Evolutionary conservation across 2,797 vertebrate species (phyloP).

Genomic region (Acomys russatus): DNA sequence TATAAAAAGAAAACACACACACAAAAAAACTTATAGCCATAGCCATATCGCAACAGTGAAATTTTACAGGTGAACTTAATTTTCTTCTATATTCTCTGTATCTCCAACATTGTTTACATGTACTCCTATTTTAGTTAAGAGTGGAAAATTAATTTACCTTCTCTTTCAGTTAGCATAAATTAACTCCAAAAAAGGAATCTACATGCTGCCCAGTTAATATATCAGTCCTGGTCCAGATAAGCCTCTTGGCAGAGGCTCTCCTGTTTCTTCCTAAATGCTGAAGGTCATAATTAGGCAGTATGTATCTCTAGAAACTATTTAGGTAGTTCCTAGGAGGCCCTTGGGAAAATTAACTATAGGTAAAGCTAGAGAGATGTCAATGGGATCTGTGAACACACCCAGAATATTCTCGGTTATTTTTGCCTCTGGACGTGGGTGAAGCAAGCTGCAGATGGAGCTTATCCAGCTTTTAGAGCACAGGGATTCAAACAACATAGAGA

Average conservation of each 20-base stretch:
- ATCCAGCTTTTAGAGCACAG: conserved; percentile 49
- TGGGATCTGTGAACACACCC: conserved; percentile 71
- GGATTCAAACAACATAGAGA: conserved; percentile 38
- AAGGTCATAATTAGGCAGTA: not conserved
- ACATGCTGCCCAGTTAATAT: not conserved
- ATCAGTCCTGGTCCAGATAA: not conserved
- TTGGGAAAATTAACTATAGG: conserved; percentile 47
- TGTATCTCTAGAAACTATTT: conserved; percentile 28
- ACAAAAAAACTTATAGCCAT: not conserved
- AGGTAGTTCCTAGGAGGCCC: conserved; percentile 35
- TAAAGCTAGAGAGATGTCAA: conserved; percentile 70
- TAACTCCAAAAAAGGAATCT: not conserved
- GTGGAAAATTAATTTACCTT: not conserved
- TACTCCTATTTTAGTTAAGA: conserved; percentile 1
- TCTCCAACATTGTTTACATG: not conserved
- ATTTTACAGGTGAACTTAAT: conserved; percentile 44
- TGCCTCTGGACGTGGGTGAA: conserved; percentile 70
- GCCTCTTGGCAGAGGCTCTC: not conserved
- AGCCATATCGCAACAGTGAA: not conserved
- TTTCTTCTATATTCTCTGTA: conserved; percentile 22
- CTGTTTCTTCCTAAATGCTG: conserved; percentile 20
- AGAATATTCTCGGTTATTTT: conserved; percentile 78
- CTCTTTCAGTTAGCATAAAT: conserved; percentile 47
- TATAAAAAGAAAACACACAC: conserved; percentile 55
- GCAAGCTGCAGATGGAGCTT: conserved; percentile 59